Conservation (phyloP, 2,113 vertebrate genomes). For the Sminthopsis crassicaudata region DNA sequence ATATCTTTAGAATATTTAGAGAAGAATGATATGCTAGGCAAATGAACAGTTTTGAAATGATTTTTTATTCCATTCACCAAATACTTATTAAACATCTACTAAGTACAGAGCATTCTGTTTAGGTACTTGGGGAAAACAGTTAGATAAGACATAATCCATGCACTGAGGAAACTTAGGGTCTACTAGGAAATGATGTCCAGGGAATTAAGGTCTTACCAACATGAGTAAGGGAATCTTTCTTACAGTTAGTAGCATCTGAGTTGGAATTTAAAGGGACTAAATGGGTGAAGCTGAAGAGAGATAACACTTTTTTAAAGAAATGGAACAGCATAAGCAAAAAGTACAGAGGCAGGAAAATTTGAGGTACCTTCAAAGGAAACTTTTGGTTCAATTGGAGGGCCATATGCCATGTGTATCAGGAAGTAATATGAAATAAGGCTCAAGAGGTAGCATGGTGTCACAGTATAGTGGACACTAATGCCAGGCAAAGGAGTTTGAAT, state of each 20-base stretch:
- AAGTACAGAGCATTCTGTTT: neutral
- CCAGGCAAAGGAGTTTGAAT: neutral
- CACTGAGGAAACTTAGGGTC: neutral
- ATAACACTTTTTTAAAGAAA: neutral
- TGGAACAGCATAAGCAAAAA: neutral
- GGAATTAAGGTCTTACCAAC: neutral
- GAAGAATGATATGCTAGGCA: neutral
- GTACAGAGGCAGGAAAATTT: neutral
- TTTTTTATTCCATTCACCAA: neutral
- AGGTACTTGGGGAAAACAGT: neutral
- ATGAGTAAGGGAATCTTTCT: neutral
- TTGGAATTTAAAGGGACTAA: neutral
- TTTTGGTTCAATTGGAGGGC: neutral
- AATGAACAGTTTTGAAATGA: neutral
- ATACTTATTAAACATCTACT: neutral
- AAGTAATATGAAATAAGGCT: neutral
- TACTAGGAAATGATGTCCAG: neutral
- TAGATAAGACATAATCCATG: neutral
- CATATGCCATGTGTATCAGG: neutral
- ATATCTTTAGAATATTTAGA: neutral
- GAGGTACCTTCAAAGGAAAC: neutral
- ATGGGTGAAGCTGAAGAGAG: neutral
- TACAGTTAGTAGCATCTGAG: neutral
- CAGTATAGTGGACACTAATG: neutral
- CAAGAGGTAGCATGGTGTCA: neutral